Evolutionary conservation across 2,797 vertebrate genomes (phyloP).

Genomic region (Etheostoma perlongum): DNA sequence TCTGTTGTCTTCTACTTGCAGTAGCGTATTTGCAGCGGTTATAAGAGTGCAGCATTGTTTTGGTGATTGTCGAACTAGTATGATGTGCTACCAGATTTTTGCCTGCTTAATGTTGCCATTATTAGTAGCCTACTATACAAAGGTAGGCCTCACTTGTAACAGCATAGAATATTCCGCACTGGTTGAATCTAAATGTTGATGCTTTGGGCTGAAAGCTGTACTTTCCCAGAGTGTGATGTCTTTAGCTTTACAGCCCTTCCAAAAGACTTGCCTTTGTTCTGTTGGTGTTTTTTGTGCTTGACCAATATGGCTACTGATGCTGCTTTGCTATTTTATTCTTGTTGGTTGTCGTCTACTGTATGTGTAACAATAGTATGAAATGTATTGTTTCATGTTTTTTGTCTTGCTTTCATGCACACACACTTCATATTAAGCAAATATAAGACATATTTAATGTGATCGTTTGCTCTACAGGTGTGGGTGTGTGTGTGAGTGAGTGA

Average conservation of each 20-base stretch:
- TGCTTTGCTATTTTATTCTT: too few relatives aligned
- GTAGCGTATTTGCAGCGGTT: not conserved
- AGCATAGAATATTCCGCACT: too few relatives aligned
- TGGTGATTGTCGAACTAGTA: not conserved
- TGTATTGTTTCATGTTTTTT: too few relatives aligned
- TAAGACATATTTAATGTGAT: too few relatives aligned
- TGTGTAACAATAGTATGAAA: too few relatives aligned
- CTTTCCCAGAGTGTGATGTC: not conserved
- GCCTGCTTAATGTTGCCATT: not conserved
- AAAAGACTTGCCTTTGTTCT: slow-evolving; percentile 1
- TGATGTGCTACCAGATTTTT: not conserved
- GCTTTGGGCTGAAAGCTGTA: not conserved
- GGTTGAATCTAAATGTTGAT: not conserved
- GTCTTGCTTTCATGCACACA: too few relatives aligned
- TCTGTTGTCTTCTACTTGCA: not conserved
- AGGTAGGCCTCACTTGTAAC: not conserved
- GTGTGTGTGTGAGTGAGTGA: too few relatives aligned
- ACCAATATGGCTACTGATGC: too few relatives aligned
- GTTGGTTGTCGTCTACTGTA: too few relatives aligned
- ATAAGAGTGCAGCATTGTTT: not conserved
- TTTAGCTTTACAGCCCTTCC: not conserved
- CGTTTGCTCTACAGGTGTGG: too few relatives aligned
- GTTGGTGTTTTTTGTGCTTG: not conserved
- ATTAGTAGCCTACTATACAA: not conserved
- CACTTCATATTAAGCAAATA: too few relatives aligned